Conservation (phyloP, 2,113 vertebrate genomes). For the Buteo buteo region DNA sequence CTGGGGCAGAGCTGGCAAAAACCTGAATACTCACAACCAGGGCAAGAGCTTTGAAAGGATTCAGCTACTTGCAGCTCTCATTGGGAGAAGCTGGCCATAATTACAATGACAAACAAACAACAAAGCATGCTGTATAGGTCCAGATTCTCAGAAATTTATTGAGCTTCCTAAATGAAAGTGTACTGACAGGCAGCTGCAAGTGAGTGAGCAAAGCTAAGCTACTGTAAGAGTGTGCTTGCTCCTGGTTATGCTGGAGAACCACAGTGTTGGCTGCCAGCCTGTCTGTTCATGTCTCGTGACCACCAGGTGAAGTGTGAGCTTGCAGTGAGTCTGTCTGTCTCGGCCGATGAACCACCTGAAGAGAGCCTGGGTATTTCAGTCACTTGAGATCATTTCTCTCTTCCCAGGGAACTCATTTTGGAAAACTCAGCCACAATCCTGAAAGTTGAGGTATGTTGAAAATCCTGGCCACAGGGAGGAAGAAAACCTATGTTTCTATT, state of each 20-base stretch:
- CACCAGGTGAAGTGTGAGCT: background rate
- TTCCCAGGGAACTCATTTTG: background rate
- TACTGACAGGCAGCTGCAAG: background rate
- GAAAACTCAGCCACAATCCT: background rate
- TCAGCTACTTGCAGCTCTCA: background rate
- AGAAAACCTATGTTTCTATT: background rate
- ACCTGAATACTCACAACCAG: background rate
- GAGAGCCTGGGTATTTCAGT: background rate
- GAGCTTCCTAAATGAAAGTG: background rate
- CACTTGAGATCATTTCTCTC: background rate
- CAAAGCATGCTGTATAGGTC: background rate
- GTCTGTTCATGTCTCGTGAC: background rate
- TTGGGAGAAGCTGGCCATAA: background rate
- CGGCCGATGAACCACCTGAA: background rate
- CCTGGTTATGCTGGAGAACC: background rate
- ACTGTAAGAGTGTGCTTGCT: background rate
- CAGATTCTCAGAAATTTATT: background rate
- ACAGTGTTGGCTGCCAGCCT: background rate
- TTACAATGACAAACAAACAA: background rate
- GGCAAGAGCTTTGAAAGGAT: background rate
- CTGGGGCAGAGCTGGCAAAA: background rate
- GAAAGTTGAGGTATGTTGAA: conserved; percentile 9
- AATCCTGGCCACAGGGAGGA: background rate
- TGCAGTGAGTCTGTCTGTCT: background rate
- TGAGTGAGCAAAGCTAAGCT: background rate